Conservation (phyloP, 2,888 invertebrate genomes). For the Biston betularia region DNA sequence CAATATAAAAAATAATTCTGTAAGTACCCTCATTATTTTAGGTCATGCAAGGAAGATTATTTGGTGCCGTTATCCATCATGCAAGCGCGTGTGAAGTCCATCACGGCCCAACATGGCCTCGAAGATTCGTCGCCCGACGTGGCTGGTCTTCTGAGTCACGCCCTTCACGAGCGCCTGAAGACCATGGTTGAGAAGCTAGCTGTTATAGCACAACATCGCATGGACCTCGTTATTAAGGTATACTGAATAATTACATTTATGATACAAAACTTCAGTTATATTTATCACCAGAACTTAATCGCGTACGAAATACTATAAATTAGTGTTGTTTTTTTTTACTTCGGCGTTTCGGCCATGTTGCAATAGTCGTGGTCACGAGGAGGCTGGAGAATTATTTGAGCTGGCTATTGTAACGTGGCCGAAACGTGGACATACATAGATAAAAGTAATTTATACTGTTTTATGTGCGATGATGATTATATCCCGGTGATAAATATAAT, state of each 20-base stretch:
- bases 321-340: no score
- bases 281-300: not conserved
- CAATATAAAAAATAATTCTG: no score
- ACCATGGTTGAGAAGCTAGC: constrained; percentile 96
- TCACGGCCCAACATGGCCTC: constrained; percentile 91
- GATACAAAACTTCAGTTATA: not conserved
- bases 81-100: constrained; percentile 91
- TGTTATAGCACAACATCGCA: constrained; percentile 96
- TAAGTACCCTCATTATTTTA: constrained; percentile 39
- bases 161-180: constrained; percentile 96
- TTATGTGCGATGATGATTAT: no score
- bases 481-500: no score
- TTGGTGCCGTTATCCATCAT: constrained; percentile 92
- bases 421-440: no score
- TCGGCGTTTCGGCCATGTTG: no score
- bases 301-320: no score
- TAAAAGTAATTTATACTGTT: no score
- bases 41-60: constrained; percentile 97
- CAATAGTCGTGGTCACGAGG: no score
- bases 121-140: constrained; percentile 95
- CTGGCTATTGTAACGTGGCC: no score
- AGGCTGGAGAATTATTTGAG: no score
- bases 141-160: constrained; percentile 96
- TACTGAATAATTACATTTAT: not conserved
- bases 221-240: constrained; percentile 87